A percentile compares a stretch with the other conserved stretches of the same genome.
Evolutionary conservation across 2,888 invertebrate species (phyloP).

Genomic region (Tridacna gigas): DNA sequence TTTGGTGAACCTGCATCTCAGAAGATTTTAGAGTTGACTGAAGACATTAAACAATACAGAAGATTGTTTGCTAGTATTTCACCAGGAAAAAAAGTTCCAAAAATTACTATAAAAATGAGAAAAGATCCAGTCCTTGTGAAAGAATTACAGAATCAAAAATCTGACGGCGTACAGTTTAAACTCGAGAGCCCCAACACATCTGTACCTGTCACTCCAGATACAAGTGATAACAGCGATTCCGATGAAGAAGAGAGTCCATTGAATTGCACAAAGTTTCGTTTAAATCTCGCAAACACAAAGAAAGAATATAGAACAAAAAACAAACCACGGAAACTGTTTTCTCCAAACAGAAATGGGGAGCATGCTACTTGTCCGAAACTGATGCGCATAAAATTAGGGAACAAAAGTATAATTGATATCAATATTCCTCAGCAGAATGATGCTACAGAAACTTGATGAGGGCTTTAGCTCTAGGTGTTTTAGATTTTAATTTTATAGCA

Average conservation of each 20-base stretch:
- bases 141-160: constrained; percentile 61
- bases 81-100: constrained; percentile 65
- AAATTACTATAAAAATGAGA: constrained; percentile 73
- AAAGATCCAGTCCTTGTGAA: constrained; percentile 71
- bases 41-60: constrained; percentile 42
- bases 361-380: constrained; percentile 49
- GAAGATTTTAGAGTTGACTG: constrained; percentile 41
- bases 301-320: background rate
- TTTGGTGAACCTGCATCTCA: constrained; percentile 47
- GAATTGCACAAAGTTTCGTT: constrained; percentile 61
- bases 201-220: constrained; percentile 50
- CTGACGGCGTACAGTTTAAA: constrained; percentile 68
- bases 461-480: background rate
- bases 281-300: constrained; percentile 23
- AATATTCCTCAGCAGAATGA: constrained; percentile 58
- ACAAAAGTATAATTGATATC: constrained; percentile 51
- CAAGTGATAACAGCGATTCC: constrained; percentile 55
- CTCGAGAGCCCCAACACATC: constrained; percentile 58
- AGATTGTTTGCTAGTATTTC: constrained; percentile 52
- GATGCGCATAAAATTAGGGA: constrained; percentile 62
- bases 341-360: background rate
- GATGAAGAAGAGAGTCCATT: constrained; percentile 64
- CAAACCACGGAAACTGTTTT: constrained; percentile 24
- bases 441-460: constrained; percentile 9
- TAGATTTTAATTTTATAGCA: too few species aligned